Evolutionary conservation across 2,113 vertebrate species (phyloP).

Genomic region (Oreochromis niloticus): DNA sequence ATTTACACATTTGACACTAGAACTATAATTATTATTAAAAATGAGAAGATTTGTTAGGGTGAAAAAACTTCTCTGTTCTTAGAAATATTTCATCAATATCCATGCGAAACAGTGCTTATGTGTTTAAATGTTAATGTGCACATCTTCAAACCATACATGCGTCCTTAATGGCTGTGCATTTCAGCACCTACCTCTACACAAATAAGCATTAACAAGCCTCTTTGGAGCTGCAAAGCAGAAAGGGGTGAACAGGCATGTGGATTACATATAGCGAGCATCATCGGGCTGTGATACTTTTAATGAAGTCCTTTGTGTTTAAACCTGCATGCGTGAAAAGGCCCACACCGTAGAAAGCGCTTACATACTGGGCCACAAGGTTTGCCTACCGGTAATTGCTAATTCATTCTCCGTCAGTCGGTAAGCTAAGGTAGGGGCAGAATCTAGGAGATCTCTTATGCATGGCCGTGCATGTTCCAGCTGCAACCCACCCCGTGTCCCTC

Average conservation of each 20-base stretch:
- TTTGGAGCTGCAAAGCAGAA: slow-evolving; percentile 25
- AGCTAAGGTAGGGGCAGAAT: slow-evolving; percentile 40
- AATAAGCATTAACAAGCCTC: slow-evolving; percentile 50
- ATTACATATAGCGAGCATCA: slow-evolving; percentile 37
- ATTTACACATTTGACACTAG: not conserved
- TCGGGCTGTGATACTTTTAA: slow-evolving; percentile 51
- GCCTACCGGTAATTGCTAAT: not conserved
- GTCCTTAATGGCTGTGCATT: not conserved
- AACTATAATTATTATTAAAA: not conserved
- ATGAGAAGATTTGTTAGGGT: not conserved
- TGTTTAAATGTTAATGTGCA: not conserved
- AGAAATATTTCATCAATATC: not conserved
- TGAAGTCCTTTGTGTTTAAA: slow-evolving; percentile 59
- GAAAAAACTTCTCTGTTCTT: not conserved
- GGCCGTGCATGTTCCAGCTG: slow-evolving; percentile 29
- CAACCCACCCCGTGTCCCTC: slow-evolving; percentile 57
- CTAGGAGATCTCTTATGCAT: slow-evolving; percentile 39
- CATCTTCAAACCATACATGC: not conserved
- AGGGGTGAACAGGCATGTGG: slow-evolving; percentile 25
- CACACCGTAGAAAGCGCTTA: not conserved
- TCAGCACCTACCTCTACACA: not conserved
- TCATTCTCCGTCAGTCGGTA: slow-evolving; percentile 6
- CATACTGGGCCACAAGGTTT: not conserved
- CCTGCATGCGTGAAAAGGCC: slow-evolving; percentile 28
- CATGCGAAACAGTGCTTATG: not conserved